These are phyloP conservation scores for Smittia aterrima DNA, from an alignment of 2,888 invertebrate species.

Conservation along the genomic window DNA sequence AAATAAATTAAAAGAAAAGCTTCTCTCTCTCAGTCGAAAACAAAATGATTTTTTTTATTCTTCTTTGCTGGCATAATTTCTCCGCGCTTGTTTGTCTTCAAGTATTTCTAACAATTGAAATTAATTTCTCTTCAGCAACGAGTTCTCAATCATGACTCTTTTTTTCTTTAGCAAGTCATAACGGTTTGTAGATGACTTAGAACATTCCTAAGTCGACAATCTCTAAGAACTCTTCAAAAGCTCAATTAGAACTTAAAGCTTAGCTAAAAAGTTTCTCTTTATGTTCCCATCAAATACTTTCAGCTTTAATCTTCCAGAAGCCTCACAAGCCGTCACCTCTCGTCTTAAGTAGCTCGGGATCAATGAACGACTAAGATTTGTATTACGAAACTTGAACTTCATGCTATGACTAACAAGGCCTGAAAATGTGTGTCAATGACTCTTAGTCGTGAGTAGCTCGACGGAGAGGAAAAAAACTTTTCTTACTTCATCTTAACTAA, in stretches of 20 bases:
- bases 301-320: no score
- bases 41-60: not conserved
- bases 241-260: no score
- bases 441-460: not conserved
- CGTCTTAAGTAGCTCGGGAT: constrained; percentile 32
- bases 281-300: no score
- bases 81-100: not conserved
- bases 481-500: not conserved
- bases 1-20: not conserved
- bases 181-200: no score
- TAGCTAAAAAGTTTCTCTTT: no score
- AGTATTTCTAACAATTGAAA: not conserved
- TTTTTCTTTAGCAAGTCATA: no score
- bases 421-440: constrained; percentile 40
- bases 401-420: constrained; percentile 28
- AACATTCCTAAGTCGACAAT: no score
- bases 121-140: not conserved
- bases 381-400: constrained; percentile 41
- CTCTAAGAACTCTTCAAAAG: no score
- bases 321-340: not conserved
- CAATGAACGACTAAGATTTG: constrained; percentile 33
- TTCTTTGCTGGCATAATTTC: not conserved
- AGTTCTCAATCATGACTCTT: no score
- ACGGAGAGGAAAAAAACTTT: not conserved
- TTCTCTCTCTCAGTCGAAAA: not conserved